These are phyloP conservation scores for Drosophila vallismaia DNA, from an alignment of 2,888 invertebrate genomes.

Conservation along the genomic window DNA sequence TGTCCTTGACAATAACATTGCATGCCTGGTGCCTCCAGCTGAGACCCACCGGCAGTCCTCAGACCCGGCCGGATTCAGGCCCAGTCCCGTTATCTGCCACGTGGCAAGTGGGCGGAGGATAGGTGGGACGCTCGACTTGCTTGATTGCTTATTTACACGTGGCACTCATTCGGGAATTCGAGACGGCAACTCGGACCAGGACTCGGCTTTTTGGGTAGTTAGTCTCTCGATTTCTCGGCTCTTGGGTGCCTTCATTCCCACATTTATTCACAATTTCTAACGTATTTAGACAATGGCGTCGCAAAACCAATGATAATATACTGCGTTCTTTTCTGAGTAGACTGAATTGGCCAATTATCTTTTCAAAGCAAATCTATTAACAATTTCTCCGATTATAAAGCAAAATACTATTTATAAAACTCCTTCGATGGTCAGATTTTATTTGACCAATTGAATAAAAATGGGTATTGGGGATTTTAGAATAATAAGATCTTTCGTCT, in stretches of 20 bases:
- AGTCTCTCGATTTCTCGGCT: neutral
- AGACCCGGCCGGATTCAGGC: neutral
- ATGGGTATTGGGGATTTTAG: too few relatives aligned
- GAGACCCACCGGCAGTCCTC: constrained; percentile 9
- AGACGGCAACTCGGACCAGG: constrained; percentile 11
- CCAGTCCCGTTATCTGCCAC: constrained; percentile 41
- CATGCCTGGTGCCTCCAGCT: constrained; percentile 45
- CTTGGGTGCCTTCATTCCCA: neutral
- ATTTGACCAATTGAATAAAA: too few relatives aligned
- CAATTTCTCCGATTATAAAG: too few relatives aligned
- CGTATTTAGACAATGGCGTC: constrained; percentile 16
- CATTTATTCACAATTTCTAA: constrained; percentile 15
- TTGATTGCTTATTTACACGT: constrained; percentile 62
- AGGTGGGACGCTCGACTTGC: constrained; percentile 28
- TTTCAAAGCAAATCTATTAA: too few relatives aligned
- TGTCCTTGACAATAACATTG: constrained; percentile 79
- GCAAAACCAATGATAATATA: neutral
- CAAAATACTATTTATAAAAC: too few relatives aligned
- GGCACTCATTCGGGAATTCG: constrained; percentile 56
- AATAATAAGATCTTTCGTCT: too few relatives aligned
- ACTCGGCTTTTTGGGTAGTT: constrained; percentile 8
- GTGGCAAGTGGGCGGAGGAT: constrained; percentile 36
- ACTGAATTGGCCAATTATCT: too few relatives aligned
- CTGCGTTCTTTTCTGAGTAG: too few relatives aligned
- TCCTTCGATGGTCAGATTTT: too few relatives aligned